Base-by-base conservation (phyloP, 1,140 invertebrate genomes). In the Brachionus calyciflorus region DNA sequence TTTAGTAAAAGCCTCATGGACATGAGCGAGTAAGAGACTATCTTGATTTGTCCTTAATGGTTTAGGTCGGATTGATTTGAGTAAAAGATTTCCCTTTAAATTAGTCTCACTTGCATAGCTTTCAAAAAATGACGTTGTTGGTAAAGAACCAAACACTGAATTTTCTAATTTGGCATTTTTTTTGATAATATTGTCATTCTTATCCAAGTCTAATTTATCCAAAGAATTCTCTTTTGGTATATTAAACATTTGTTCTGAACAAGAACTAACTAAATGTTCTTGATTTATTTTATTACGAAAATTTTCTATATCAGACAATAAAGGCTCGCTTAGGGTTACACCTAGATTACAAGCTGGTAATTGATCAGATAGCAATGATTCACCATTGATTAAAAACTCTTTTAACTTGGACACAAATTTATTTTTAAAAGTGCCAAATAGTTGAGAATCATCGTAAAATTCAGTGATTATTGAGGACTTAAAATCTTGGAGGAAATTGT, bases 401-500 rank as follows among this genome's bases (percentile, higher is more conserved):
- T 73, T 73, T 33, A 73, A 14, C 17, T 51, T 73, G 2, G 24
- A 19, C 12, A 73, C 24, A 41, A 73, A 73, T 12, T 55, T 51
- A 14, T 73, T 46, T 28, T 53, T 73, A 33, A 73, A 55, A 33
- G 46, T 55, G 1, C 33, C 51, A 19, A 73, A 51, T 33, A 73
- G 19, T 26, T 73, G 60, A 41, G 60, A 49, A 51, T 73, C 69
- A 24, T 49, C 69, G 28, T 51, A 73, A 30, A 51, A 51, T 12
- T 73, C 69, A 26, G 28, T 65, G 17, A 65, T 65, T 41, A 65
- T 65, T 14, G 37, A 30, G 1, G 60, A 41, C 30, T 65, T 65
- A n/a, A 65, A 65, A 14, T 65, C 60, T 41, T 65, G n/a, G 12
- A 65, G 30, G 28, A 65, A 65, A 65, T 65, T 65, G 60, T 65